Evolutionary conservation across 2,113 vertebrate genomes (phyloP), one percentile per base, ranked within the genome.

Genomic region (Ptychochromis oligacanthus): DNA sequence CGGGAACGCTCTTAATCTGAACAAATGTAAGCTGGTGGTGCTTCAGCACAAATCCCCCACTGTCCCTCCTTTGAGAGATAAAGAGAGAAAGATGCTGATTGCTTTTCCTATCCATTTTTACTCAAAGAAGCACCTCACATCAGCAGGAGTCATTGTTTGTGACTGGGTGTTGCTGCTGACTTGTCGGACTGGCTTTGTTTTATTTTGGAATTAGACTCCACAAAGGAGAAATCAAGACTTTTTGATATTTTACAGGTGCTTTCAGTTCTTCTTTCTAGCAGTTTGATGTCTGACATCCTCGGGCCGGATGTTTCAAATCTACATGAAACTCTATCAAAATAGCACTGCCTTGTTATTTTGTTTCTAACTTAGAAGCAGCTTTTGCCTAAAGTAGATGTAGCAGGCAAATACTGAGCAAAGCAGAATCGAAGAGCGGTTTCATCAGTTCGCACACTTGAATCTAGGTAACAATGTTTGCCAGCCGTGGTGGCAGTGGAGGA

Each of bases 1-100:
- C 34, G 77, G 87, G 81, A n/a, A 18, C 70, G 81, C 85, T 80
- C 75, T 87, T 96, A 95, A 96, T 95, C 94, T 94, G 88, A 84
- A 61, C 88, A 78, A 91, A 93, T 88, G 84, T 89, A 93, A 94
- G 84, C 93, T 89, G 92, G 75, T 81, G 75, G 72, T 5, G 90
- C 89, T 88, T 91, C 90, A 72, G n/a, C 92, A 82, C 89, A 95
- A 96, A 96, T 95, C 95, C 94, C 88, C 81, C 84, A 85, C 82
- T 91, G 88, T 91, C 91, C 90, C 64, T 95, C 92, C 89, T 94
- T 88, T 93, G 77, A 89, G 81, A 91, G 92, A 94, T 92, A 91
- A 93, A 93, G 87, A 85, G 82, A 80, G 91, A 84, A 92, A 88
- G 88, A 92, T 88, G 84, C 88, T 89, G 88, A 92, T 93, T 94